A percentile compares a stretch with the other conserved stretches of the same genome.
These are phyloP conservation scores for Luperina nickerlii DNA, from an alignment of 2,888 invertebrate species.

Conservation along the genomic window DNA sequence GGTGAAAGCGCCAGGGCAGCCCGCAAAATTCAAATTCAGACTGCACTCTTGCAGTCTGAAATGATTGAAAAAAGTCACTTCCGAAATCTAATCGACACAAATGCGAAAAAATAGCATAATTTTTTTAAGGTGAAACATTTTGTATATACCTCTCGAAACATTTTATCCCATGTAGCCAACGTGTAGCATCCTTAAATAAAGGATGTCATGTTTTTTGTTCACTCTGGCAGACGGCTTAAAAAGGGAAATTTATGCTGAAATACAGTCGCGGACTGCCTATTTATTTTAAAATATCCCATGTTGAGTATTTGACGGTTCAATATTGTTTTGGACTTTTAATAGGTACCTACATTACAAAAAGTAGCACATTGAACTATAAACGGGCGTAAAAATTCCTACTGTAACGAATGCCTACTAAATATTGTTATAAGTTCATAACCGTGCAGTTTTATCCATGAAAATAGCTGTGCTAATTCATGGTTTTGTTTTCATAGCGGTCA, in stretches of 20 bases:
- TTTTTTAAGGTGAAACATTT: no score
- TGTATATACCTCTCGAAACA: no score
- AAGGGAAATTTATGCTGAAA: neutral
- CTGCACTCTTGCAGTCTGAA: no score
- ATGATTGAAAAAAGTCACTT: no score
- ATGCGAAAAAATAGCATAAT: neutral
- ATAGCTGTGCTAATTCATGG: neutral
- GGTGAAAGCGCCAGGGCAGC: no score
- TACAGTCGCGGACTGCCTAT: neutral
- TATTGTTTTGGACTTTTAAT: neutral
- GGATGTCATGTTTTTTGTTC: neutral
- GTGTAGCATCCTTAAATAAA: no score
- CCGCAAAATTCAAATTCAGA: no score
- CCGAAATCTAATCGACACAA: no score
- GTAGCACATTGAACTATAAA: neutral
- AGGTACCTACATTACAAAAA: neutral
- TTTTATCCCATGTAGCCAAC: no score
- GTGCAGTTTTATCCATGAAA: conserved; percentile 7
- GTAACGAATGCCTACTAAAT: neutral
- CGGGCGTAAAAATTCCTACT: neutral
- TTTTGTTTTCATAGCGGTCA: neutral
- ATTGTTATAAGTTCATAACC: conserved; percentile 7
- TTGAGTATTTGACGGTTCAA: neutral
- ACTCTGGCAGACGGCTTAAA: neutral
- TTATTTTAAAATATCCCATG: neutral